Percentiles rank a stretch among this genome's conserved stretches.
These are phyloP conservation scores for Podarcis raffonei DNA, from an alignment of 2,113 vertebrate genomes.

Conservation along the genomic window DNA sequence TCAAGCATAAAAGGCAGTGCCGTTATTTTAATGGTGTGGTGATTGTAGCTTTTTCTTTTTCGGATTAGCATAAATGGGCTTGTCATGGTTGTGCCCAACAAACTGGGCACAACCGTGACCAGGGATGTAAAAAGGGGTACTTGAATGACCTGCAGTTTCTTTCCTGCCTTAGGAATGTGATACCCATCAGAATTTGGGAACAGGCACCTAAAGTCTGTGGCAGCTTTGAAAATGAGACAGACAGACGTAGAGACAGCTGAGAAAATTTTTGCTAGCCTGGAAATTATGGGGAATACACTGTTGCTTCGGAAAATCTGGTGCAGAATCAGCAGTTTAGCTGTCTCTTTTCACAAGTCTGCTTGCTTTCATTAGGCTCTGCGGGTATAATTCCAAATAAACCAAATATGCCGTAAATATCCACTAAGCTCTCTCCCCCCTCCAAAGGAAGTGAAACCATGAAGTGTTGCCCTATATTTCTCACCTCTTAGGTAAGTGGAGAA, in stretches of 20 bases:
- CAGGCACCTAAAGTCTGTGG: too few species aligned
- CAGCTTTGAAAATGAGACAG: not conserved
- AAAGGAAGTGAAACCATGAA: not conserved
- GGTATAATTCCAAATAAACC: not conserved
- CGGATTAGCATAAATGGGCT: not conserved
- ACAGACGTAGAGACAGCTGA: not conserved
- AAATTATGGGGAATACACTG: not conserved
- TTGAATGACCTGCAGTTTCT: not conserved
- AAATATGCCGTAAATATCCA: not conserved
- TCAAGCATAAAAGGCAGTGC: constrained; percentile 3
- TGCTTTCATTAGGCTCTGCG: not conserved
- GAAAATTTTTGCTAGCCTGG: not conserved
- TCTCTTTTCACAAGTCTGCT: too few species aligned
- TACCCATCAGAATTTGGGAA: not conserved
- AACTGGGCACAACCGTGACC: not conserved
- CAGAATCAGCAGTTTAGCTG: not conserved
- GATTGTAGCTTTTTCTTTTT: not conserved
- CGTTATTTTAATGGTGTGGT: not conserved
- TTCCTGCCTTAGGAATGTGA: not conserved
- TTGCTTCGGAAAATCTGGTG: not conserved
- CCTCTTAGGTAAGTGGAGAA: not conserved
- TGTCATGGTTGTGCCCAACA: not conserved
- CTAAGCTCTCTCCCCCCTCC: not conserved
- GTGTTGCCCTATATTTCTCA: too few species aligned
- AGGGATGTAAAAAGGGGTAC: not conserved